Conservation (phyloP, 2,113 vertebrate species). For the Spea multiplicata region DNA sequence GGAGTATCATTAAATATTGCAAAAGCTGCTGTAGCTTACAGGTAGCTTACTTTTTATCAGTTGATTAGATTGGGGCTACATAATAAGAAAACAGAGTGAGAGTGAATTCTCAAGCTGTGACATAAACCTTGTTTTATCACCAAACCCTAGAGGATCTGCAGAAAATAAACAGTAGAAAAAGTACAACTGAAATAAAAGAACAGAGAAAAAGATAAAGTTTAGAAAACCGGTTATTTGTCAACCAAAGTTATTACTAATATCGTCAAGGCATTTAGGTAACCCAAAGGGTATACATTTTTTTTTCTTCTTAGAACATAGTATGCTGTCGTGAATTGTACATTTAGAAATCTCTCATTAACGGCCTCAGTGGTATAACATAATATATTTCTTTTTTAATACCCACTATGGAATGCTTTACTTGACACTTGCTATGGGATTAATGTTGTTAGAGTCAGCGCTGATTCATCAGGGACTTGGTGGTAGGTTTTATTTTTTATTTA, state of each 20-base stretch:
- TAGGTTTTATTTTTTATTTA: too few relatives aligned
- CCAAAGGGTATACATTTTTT: slow-evolving; percentile 2
- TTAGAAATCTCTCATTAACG: background rate
- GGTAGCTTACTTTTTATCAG: slow-evolving; percentile 46
- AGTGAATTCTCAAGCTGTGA: slow-evolving; percentile 25
- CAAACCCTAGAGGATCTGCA: slow-evolving; percentile 14
- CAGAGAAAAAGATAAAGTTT: slow-evolving; percentile 20
- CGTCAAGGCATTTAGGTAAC: background rate
- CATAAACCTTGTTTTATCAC: slow-evolving; percentile 46
- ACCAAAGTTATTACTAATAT: slow-evolving; percentile 1
- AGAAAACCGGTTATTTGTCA: background rate
- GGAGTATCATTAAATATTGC: slow-evolving; percentile 39
- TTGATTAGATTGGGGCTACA: slow-evolving; percentile 42
- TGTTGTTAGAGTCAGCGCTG: too few relatives aligned
- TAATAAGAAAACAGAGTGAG: slow-evolving; percentile 38
- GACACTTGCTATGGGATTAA: background rate
- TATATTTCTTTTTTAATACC: background rate
- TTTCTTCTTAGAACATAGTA: background rate
- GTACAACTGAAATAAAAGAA: slow-evolving; percentile 34
- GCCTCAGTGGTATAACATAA: background rate
- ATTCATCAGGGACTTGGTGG: too few relatives aligned
- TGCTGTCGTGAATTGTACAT: background rate
- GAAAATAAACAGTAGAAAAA: slow-evolving; percentile 35
- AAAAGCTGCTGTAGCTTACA: slow-evolving; percentile 25
- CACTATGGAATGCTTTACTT: background rate